Conservation (phyloP, 2,113 vertebrate genomes). For the Caranx ignobilis region DNA sequence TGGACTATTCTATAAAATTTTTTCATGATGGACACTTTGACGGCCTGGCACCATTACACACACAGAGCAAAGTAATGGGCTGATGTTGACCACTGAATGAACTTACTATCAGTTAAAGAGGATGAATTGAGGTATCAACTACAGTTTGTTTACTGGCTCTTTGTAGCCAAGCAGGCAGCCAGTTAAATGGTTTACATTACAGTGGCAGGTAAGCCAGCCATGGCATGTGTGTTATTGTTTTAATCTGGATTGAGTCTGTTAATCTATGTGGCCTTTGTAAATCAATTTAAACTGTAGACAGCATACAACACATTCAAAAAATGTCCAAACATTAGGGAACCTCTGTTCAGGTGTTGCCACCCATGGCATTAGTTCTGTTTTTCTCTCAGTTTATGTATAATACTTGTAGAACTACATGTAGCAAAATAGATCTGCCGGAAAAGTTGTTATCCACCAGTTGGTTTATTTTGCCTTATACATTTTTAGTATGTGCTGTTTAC, state of each 20-base stretch:
- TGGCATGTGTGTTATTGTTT: constrained; percentile 55
- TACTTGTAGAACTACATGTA: constrained; percentile 16
- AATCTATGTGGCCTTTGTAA: constrained; percentile 72
- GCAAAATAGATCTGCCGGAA: background rate
- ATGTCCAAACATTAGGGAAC: background rate
- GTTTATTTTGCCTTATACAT: constrained; percentile 59
- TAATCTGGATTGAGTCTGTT: constrained; percentile 65
- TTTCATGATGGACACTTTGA: background rate
- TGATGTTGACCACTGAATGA: background rate
- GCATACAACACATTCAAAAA: background rate
- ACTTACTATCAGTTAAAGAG: constrained; percentile 1
- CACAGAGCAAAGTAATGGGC: background rate
- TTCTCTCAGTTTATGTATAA: background rate
- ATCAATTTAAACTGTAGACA: constrained; percentile 37
- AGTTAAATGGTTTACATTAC: constrained; percentile 64
- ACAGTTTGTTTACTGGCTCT: constrained; percentile 23
- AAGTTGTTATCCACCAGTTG: constrained; percentile 6
- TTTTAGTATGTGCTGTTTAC: constrained; percentile 52
- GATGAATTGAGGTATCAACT: constrained; percentile 1
- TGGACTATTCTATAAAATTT: background rate
- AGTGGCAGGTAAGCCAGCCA: constrained; percentile 31
- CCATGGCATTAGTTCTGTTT: constrained; percentile 3
- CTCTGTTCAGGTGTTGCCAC: background rate
- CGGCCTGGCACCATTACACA: background rate
- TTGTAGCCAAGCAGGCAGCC: constrained; percentile 8